These are phyloP conservation scores for Macrotrachela quadricornifera DNA, from an alignment of 1,140 invertebrate species.

Conservation along the genomic window DNA sequence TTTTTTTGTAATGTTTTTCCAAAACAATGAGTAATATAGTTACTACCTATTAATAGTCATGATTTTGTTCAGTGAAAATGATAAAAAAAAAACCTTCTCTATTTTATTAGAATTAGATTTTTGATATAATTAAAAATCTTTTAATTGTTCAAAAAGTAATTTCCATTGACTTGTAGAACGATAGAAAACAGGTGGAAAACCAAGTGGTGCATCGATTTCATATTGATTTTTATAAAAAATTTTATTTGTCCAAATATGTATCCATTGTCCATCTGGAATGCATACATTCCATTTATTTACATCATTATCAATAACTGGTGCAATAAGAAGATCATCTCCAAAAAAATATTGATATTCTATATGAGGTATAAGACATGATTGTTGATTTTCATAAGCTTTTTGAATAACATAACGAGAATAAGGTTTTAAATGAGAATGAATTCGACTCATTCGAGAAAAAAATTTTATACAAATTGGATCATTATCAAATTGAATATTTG, in stretches of 20 bases:
- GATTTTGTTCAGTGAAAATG: too few species aligned
- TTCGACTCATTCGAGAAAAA: slow-evolving; percentile 21
- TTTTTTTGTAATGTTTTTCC: too few species aligned
- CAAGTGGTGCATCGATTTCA: slow-evolving; percentile 12
- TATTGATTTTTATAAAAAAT: slow-evolving; percentile 2
- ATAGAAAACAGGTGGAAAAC: slow-evolving; percentile 16
- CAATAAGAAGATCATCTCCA: too few species aligned
- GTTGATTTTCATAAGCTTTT: slow-evolving; percentile 5
- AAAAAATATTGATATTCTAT: too few species aligned
- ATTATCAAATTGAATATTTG: slow-evolving; percentile 25
- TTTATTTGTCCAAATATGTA: slow-evolving; percentile 12
- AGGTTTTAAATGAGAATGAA: slow-evolving; percentile 17
- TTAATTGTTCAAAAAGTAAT: too few species aligned
- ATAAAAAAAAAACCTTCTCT: too few species aligned
- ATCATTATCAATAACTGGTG: too few species aligned
- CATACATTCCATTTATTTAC: slow-evolving; percentile 7
- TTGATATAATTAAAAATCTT: too few species aligned
- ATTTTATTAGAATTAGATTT: too few species aligned
- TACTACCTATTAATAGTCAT: too few species aligned
- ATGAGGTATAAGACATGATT: too few species aligned
- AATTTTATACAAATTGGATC: slow-evolving; percentile 14
- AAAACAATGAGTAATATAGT: too few species aligned
- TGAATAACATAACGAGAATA: slow-evolving; percentile 17
- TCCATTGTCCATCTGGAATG: slow-evolving; percentile 13
- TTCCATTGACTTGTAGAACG: not conserved